phyloP scores from a whole-genome alignment of 1,140 invertebrate species.

The Ostrea edulis region DNA sequence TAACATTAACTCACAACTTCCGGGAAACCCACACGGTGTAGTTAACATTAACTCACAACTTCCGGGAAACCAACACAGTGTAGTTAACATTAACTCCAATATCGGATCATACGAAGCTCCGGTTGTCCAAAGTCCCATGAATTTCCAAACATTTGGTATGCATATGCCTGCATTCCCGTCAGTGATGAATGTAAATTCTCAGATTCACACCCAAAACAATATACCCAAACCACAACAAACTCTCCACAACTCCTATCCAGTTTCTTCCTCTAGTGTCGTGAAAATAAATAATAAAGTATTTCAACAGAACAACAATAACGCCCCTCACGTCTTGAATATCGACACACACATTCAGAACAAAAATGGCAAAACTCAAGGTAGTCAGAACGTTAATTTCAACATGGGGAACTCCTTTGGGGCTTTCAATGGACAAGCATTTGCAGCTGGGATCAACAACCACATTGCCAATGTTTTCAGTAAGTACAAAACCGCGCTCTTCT shows the following conservation, averaged over 20 bases:
- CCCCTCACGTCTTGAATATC: background rate
- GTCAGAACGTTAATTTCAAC: constrained; percentile 3
- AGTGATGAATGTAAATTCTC: background rate
- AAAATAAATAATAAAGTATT: background rate
- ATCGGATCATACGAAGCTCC: background rate
- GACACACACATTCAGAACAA: constrained; percentile 15
- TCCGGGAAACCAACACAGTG: background rate
- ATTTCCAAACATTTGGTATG: background rate
- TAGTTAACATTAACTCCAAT: constrained; percentile 15
- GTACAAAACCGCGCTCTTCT: background rate
- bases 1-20: background rate
- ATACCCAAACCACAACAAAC: background rate
- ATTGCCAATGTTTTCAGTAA: constrained; percentile 1
- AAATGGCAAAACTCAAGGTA: constrained; percentile 1
- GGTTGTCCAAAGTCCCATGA: background rate
- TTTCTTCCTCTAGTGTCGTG: background rate
- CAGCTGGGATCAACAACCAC: background rate
- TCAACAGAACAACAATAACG: background rate
- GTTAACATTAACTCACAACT: background rate
- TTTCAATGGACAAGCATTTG: background rate
- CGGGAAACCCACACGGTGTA: background rate
- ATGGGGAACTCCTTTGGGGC: constrained; percentile 8
- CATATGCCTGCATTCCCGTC: background rate
- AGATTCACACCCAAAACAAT: constrained; percentile 12
- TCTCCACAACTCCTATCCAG: background rate